Evolutionary conservation across 2,797 vertebrate species (phyloP), one percentile per base, ranked within the genome.

Genomic region (Coregonus sp.): DNA sequence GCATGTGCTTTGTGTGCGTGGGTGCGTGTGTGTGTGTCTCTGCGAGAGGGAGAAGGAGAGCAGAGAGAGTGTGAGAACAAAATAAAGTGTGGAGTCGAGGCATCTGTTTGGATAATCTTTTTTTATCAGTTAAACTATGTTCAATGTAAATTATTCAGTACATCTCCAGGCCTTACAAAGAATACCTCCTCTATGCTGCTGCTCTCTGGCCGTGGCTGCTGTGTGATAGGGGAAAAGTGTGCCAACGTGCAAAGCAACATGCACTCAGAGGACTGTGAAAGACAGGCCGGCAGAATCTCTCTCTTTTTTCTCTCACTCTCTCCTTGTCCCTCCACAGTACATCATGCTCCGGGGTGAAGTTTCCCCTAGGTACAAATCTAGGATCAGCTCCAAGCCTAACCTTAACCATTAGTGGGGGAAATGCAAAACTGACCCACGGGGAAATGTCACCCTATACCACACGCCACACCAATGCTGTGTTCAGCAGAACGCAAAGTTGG

Each of bases 91-190:
- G 47, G 66, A 78, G 80, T 80, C 73, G 20, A 9, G 18, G 78
- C 74, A 65, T 6, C 75, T 84, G 73, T 73, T 68, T 68, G 6
- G 37, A 80, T n/a, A 77, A 83, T 89, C 80, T 89, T 89, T 90
- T 85, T 82, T 82, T 74, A 82, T 87, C 77, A 69, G 75, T 87
- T 87, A 84, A 90, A 87, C 72, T 73, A 72, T 86, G 81, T 87
- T 76, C 77, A 54, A 56, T 83, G 71, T 86, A 86, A 92, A 93
- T 90, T 80, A 93, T 93, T 91, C 88, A 92, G 85, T 83, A 80
- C 77, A 81, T 85, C 79, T 90, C 75, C 77, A 78, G 86, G 82
- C 78, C 72, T 79, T 80, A 79, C 74, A 82, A 78, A 88, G 81
- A 85, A 80, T 85, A 79, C 87, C 76, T 54, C 83, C 78, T 88